phyloP scores from a whole-genome alignment of 2,797 vertebrate species.

The Eremophila alpestris region DNA sequence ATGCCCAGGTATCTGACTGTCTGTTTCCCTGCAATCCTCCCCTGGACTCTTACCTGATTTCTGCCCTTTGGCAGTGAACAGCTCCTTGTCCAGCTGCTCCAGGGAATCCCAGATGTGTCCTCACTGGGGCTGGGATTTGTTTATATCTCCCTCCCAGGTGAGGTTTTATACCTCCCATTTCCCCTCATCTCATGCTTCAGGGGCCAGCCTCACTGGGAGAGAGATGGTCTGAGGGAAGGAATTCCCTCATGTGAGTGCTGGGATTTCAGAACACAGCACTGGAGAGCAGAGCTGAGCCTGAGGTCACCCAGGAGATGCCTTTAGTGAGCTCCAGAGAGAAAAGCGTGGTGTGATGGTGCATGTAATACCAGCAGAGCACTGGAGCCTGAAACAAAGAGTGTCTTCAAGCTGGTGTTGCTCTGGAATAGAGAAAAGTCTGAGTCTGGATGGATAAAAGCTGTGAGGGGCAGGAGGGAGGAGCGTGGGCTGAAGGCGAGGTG shows the following conservation, averaged over 20 bases:
- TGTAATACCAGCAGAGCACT: constrained; percentile 3
- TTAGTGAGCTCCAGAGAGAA: constrained; percentile 28
- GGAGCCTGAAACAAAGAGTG: background rate
- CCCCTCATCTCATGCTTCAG: background rate
- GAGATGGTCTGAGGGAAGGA: background rate
- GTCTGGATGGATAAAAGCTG: background rate
- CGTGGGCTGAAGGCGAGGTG: background rate
- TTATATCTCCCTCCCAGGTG: background rate
- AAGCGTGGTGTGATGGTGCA: background rate
- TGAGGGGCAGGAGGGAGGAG: background rate
- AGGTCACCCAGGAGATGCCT: constrained; percentile 31
- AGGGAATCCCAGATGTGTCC: background rate
- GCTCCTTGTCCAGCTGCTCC: background rate
- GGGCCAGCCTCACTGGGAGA: background rate
- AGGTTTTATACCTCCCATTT: background rate
- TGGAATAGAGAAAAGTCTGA: background rate
- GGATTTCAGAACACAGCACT: background rate
- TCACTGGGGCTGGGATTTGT: background rate
- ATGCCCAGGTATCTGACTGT: background rate
- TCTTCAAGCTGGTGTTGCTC: background rate
- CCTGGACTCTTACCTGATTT: background rate
- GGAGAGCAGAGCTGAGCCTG: constrained; percentile 6
- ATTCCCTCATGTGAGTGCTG: background rate
- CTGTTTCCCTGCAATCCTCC: background rate
- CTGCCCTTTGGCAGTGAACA: background rate